phyloP scores from a whole-genome alignment of 1,140 invertebrate species.

The Chlorops oryzae region DNA sequence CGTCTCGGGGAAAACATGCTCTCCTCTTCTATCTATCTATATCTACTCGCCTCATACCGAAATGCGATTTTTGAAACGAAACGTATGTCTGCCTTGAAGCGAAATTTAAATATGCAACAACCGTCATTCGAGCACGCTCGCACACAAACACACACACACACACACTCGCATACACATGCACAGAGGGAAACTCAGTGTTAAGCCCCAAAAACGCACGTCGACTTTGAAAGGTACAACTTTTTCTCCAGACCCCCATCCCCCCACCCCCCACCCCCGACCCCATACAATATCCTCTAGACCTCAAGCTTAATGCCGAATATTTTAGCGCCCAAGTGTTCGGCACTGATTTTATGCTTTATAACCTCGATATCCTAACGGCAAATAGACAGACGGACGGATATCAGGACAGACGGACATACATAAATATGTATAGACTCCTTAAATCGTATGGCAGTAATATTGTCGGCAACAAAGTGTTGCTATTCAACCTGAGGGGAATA shows the following conservation, averaged over 20 bases:
- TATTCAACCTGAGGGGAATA: conserved; percentile 3
- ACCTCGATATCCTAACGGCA: conserved; percentile 11
- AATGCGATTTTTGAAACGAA: conserved; percentile 11
- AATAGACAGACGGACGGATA: conserved; percentile 7
- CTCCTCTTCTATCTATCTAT: too few relatives aligned
- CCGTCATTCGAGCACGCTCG: too few relatives aligned
- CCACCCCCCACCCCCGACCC: not conserved
- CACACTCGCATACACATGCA: too few relatives aligned
- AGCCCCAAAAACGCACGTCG: too few relatives aligned
- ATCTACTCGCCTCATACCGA: too few relatives aligned
- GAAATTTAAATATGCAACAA: conserved; percentile 10
- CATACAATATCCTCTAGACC: too few relatives aligned
- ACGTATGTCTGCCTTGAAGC: conserved; percentile 13
- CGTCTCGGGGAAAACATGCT: too few relatives aligned
- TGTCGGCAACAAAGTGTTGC: conserved; percentile 8
- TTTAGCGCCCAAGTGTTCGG: conserved; percentile 13
- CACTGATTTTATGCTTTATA: conserved; percentile 17
- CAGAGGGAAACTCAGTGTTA: too few relatives aligned
- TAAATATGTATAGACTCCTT: not conserved
- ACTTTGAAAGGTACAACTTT: conserved; percentile 1
- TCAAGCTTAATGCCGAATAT: too few relatives aligned
- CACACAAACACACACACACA: conserved; percentile 1
- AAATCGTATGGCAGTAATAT: too few relatives aligned
- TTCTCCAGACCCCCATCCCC: not conserved
- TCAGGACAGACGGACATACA: too few relatives aligned